These are phyloP conservation scores for Scylla paramamosain DNA, from an alignment of 1,140 invertebrate species.

Conservation along the genomic window DNA sequence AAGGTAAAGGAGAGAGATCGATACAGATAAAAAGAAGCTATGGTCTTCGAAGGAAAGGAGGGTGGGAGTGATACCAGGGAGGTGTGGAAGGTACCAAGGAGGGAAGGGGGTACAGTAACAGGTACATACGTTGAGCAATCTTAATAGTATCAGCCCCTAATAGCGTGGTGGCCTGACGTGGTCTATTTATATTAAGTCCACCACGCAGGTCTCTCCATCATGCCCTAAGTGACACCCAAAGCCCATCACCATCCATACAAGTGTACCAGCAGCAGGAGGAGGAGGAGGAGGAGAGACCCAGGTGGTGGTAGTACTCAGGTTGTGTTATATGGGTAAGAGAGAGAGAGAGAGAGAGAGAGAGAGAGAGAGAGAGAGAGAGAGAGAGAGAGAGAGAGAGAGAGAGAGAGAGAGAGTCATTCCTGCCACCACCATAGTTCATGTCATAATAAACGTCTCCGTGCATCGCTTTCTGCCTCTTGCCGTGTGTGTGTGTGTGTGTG, in stretches of 20 bases:
- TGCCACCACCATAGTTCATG: too few relatives aligned
- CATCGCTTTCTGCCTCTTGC: too few relatives aligned
- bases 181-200: neutral
- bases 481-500: too few relatives aligned
- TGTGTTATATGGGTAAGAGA: neutral
- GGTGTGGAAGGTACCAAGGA: neutral
- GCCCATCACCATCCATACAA: constrained; percentile 7
- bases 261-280: neutral
- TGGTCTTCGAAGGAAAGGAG: too few relatives aligned
- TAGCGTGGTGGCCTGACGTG: neutral
- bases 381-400: too few relatives aligned
- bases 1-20: neutral
- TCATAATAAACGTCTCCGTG: too few relatives aligned
- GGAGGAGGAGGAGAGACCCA: neutral
- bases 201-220: neutral
- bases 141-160: neutral
- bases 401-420: too few relatives aligned
- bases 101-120: neutral
- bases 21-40: neutral
- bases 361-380: neutral
- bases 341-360: neutral
- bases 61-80: too few relatives aligned
- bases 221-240: neutral
- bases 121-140: neutral
- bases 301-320: neutral